phyloP scores from a whole-genome alignment of 2,113 vertebrate genomes.

The Corythaixoides concolor region DNA sequence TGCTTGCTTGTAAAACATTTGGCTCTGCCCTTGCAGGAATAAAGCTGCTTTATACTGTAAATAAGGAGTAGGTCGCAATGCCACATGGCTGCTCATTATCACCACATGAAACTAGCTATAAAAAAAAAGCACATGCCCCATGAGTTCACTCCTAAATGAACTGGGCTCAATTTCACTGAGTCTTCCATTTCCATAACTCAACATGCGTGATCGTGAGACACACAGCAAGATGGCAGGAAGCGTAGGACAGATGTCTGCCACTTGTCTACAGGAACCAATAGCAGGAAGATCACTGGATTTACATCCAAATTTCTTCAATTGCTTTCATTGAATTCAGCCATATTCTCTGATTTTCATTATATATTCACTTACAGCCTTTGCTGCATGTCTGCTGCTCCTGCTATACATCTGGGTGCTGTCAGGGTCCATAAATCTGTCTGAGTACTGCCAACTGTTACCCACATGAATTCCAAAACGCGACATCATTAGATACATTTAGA shows the following conservation, averaged over 20 bases:
- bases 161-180: background rate
- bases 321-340: background rate
- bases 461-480: background rate
- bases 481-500: background rate
- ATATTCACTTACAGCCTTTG: background rate
- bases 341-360: background rate
- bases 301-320: background rate
- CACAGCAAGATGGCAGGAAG: background rate
- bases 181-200: background rate
- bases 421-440: slow-evolving; percentile 25
- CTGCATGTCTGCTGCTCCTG: background rate
- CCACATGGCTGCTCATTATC: slow-evolving; percentile 22
- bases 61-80: slow-evolving; percentile 26
- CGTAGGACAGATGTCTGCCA: background rate
- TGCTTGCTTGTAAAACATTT: slow-evolving; percentile 45
- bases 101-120: background rate
- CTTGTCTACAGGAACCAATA: background rate
- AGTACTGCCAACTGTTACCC: background rate
- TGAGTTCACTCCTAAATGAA: background rate
- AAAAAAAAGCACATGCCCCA: background rate
- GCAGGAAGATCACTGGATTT: background rate
- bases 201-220: background rate
- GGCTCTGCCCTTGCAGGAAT: slow-evolving; percentile 32
- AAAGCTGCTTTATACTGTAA: slow-evolving; percentile 27
- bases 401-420: background rate